phyloP scores from a whole-genome alignment of 1,140 invertebrate species.

The Triops cancriformis region DNA sequence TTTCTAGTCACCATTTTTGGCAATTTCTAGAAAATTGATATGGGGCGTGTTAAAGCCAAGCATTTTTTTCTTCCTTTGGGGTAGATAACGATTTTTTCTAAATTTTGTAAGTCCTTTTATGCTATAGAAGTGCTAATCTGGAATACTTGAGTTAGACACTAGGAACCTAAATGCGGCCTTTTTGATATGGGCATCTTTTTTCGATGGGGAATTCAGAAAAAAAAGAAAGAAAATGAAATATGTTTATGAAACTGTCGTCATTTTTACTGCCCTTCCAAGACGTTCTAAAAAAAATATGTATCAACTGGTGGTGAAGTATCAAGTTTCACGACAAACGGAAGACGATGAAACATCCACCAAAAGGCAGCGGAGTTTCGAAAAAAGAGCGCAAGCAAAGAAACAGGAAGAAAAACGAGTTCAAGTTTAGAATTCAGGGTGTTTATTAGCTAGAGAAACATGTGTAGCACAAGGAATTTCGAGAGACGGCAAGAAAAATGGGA shows the following conservation, averaged over 20 bases:
- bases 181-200: neutral
- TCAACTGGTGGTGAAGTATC: neutral
- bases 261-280: constrained; percentile 2
- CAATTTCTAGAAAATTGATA: neutral
- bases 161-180: constrained; percentile 1
- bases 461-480: neutral
- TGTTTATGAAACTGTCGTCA: neutral
- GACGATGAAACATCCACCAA: neutral
- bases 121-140: neutral
- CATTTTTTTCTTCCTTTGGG: neutral
- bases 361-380: neutral
- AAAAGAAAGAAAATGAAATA: neutral
- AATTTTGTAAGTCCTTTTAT: neutral
- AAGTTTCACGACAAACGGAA: neutral
- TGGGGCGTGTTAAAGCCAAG: neutral
- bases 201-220: neutral
- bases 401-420: neutral
- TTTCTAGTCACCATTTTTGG: neutral
- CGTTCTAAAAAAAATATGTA: neutral
- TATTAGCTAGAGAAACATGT: neutral
- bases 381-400: neutral
- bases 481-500: neutral
- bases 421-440: constrained; percentile 1
- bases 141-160: neutral
- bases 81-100: neutral